Conservation (phyloP, 1,140 invertebrate genomes). For the Lepidostoma basale region DNA sequence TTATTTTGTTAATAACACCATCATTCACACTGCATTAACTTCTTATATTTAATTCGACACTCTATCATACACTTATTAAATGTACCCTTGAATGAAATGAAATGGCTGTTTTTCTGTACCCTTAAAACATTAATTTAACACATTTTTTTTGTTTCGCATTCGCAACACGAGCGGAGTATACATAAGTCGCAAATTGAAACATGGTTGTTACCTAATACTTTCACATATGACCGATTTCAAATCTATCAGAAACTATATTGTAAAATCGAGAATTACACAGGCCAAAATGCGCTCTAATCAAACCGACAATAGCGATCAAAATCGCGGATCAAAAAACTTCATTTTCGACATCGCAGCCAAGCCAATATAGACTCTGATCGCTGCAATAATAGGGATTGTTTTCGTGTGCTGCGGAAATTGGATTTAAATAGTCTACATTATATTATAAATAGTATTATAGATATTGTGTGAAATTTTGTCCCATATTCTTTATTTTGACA, state of each 20-base stretch:
- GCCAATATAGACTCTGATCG: background rate
- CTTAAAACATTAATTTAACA: no score
- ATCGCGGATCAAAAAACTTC: background rate
- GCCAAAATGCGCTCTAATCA: background rate
- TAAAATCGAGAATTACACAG: background rate
- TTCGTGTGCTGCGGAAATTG: background rate
- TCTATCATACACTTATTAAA: no score
- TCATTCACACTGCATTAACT: no score
- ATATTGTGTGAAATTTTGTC: background rate
- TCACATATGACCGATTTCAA: conserved; percentile 40
- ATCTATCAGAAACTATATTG: conserved; percentile 31
- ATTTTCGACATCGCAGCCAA: background rate
- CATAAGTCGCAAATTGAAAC: conserved; percentile 35
- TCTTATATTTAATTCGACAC: no score
- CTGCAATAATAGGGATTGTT: background rate
- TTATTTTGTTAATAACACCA: no score
- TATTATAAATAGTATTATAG: background rate
- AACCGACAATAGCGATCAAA: background rate
- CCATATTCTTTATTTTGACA: no score
- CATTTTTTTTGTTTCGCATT: background rate
- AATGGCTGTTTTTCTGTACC: no score
- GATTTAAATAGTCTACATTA: background rate
- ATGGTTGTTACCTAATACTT: conserved; percentile 42
- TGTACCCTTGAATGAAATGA: no score
- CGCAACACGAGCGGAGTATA: conserved; percentile 27